phyloP scores from a whole-genome alignment of 2,113 vertebrate genomes.

The Pachyramphus minor region DNA sequence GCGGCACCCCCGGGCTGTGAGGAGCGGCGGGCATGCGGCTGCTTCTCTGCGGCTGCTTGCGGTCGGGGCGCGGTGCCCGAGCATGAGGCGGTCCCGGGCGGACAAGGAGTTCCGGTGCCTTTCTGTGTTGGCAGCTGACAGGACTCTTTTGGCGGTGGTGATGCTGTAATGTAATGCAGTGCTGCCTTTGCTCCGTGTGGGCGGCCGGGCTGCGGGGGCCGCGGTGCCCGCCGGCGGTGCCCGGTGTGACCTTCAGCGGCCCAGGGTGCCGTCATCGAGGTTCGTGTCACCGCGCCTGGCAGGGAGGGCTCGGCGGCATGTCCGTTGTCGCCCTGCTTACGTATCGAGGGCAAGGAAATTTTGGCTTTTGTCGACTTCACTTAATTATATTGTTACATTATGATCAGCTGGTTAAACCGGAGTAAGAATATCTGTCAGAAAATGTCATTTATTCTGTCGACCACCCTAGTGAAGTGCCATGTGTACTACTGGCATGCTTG shows the following conservation, averaged over 20 bases:
- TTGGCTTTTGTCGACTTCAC: not conserved
- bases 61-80: not conserved
- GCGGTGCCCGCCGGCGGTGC: not conserved
- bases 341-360: not conserved
- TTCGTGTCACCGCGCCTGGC: accelerated
- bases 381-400: not conserved
- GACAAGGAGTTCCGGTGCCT: not conserved
- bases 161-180: not conserved
- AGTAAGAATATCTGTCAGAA: not conserved
- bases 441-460: not conserved
- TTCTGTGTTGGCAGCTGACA: not conserved
- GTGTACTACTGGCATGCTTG: not conserved
- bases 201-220: not conserved
- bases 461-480: not conserved
- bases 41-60: not conserved
- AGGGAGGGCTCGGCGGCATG: not conserved
- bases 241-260: slow-evolving; percentile 16
- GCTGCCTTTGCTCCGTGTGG: not conserved
- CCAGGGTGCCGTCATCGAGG: accelerated
- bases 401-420: not conserved
- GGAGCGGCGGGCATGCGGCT: not conserved
- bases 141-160: not conserved
- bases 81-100: not conserved
- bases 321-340: not conserved
- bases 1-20: not conserved